Percentiles rank a stretch among this genome's conserved stretches.
Evolutionary conservation across 1,140 invertebrate genomes (phyloP).

Genomic region (Aphelinus atriplicis): DNA sequence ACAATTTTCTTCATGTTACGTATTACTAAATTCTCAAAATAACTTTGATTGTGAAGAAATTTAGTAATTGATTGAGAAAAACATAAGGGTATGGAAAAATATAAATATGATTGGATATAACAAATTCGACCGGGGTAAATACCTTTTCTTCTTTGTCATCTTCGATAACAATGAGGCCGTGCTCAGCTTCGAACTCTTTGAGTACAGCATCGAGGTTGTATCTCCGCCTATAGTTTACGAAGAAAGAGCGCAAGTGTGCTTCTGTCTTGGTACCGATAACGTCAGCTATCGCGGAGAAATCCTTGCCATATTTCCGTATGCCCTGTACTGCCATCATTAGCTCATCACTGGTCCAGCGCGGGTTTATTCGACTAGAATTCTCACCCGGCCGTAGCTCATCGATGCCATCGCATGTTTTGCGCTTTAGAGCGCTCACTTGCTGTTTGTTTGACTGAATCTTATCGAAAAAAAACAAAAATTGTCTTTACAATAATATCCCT

Average conservation of each 20-base stretch:
- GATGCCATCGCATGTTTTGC: slow-evolving; percentile 77
- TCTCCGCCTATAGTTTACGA: slow-evolving; percentile 86
- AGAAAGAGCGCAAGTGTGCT: slow-evolving; percentile 90
- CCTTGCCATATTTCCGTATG: slow-evolving; percentile 93
- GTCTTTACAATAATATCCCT: background rate
- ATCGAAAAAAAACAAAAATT: slow-evolving; percentile 46
- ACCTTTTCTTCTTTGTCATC: slow-evolving; percentile 69
- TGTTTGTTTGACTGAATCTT: slow-evolving; percentile 97
- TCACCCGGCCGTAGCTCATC: slow-evolving; percentile 78
- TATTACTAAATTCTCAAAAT: too few species aligned
- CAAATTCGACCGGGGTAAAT: slow-evolving; percentile 11
- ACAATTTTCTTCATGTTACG: too few species aligned
- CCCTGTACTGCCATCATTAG: slow-evolving; percentile 90
- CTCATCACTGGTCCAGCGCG: slow-evolving; percentile 94
- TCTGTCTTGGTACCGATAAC: slow-evolving; percentile 95
- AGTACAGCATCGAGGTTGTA: slow-evolving; percentile 92
- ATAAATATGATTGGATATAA: too few species aligned
- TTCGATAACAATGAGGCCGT: slow-evolving; percentile 71
- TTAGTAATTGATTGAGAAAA: background rate
- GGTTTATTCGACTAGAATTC: slow-evolving; percentile 79
- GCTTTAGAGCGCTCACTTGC: slow-evolving; percentile 84
- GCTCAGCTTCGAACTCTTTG: slow-evolving; percentile 86
- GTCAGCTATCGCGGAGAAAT: slow-evolving; percentile 95
- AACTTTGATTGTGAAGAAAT: background rate
- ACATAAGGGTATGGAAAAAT: too few species aligned